These are phyloP conservation scores for Erinaceus europaeus DNA, from an alignment of 2,113 vertebrate species.

Conservation along the genomic window DNA sequence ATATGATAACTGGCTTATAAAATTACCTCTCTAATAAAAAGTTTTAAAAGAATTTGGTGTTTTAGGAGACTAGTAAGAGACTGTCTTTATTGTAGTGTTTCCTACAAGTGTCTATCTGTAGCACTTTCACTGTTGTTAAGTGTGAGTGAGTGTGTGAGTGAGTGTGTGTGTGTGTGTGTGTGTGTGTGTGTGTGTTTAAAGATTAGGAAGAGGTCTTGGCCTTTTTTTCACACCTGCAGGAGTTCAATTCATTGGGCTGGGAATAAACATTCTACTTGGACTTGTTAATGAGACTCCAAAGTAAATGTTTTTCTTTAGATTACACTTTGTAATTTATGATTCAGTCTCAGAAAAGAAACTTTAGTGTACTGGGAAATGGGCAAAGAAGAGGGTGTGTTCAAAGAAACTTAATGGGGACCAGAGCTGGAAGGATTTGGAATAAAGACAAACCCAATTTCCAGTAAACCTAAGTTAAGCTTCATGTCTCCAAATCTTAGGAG, in stretches of 20 bases:
- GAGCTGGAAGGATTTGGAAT: constrained; percentile 57
- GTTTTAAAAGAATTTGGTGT: no score
- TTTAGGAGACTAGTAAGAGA: background rate
- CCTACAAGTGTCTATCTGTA: background rate
- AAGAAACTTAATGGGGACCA: constrained; percentile 38
- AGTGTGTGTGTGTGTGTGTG: background rate
- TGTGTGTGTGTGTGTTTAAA: background rate
- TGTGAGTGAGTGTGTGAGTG: background rate
- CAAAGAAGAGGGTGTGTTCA: constrained; percentile 29
- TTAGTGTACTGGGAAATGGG: constrained; percentile 56
- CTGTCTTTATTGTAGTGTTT: background rate
- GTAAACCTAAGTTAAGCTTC: constrained; percentile 46
- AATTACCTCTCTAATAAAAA: no score
- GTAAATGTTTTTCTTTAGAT: constrained; percentile 72
- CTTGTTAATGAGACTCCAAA: constrained; percentile 67
- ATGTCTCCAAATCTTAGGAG: constrained; percentile 39
- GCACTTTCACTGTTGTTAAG: constrained; percentile 7
- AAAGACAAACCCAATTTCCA: constrained; percentile 57
- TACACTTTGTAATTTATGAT: constrained; percentile 62
- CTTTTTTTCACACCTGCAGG: constrained; percentile 17
- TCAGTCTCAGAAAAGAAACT: constrained; percentile 54
- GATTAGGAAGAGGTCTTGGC: constrained; percentile 14
- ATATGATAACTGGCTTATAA: no score
- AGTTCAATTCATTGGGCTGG: background rate
- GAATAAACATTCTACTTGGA: constrained; percentile 56